Percentiles rank a stretch among this genome's conserved stretches.
phyloP scores from a whole-genome alignment of 2,888 invertebrate species.

The Hartigia nigra region DNA sequence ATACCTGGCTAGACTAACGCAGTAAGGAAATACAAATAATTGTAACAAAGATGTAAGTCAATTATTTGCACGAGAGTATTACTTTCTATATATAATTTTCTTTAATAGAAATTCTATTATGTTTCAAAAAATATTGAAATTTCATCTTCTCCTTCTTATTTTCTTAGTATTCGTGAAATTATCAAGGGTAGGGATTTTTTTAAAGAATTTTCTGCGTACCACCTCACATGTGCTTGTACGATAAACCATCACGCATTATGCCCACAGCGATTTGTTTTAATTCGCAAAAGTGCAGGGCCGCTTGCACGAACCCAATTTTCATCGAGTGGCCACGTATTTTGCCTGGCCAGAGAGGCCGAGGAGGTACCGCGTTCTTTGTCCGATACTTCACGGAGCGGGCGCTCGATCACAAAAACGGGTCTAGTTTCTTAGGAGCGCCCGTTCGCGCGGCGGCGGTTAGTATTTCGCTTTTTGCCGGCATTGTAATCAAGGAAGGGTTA shows the following conservation, averaged over 20 bases:
- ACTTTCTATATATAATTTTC: neutral
- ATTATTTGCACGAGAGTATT: neutral
- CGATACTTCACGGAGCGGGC: conserved; percentile 57
- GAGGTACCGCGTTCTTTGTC: conserved; percentile 50
- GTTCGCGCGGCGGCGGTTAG: conserved; percentile 64
- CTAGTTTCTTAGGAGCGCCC: conserved; percentile 64
- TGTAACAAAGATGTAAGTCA: neutral
- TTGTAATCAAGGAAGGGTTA: conserved; percentile 67
- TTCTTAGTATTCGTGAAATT: neutral
- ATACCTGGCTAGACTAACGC: neutral
- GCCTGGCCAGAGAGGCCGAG: conserved; percentile 9
- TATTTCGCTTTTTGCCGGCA: conserved; percentile 66
- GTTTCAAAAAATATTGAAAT: neutral
- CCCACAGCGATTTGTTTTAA: neutral
- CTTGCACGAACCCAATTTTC: neutral
- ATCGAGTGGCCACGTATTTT: conserved; percentile 5
- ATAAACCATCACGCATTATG: neutral
- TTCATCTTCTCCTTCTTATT: neutral
- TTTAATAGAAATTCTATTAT: neutral
- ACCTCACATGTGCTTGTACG: neutral
- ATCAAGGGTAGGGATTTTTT: neutral
- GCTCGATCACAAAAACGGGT: conserved; percentile 60
- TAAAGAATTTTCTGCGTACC: neutral
- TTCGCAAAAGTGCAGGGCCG: neutral
- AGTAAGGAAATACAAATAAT: neutral